Evolutionary conservation across 1,140 invertebrate species (phyloP).

Genomic region (Ptiloglossa arizonensis): DNA sequence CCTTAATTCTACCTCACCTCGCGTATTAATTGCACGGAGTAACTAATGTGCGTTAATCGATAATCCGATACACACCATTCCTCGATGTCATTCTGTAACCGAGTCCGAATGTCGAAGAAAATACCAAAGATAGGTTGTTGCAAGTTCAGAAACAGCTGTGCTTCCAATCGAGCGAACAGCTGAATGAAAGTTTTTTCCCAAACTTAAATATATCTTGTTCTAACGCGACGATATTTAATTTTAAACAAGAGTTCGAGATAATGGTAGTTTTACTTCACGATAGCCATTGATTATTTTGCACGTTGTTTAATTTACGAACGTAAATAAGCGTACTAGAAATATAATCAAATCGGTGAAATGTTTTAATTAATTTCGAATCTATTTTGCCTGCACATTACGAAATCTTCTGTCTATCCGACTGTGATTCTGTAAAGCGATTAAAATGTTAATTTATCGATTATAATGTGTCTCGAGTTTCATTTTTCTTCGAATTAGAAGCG

Average conservation of each 20-base stretch:
- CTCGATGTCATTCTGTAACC: constrained; percentile 3
- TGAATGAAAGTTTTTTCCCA: constrained; percentile 22
- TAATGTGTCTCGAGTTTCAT: too few species aligned
- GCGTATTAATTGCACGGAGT: neutral
- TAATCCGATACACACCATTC: constrained; percentile 17
- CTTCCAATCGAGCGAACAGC: constrained; percentile 15
- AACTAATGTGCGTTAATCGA: neutral
- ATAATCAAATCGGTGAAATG: too few species aligned
- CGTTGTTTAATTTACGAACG: neutral
- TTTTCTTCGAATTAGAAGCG: too few species aligned
- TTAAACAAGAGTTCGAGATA: neutral
- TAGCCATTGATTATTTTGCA: neutral
- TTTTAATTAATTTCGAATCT: too few species aligned
- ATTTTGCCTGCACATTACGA: too few species aligned
- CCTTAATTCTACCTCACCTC: too few species aligned
- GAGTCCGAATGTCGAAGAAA: constrained; percentile 4
- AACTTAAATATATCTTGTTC: constrained; percentile 22
- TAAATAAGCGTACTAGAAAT: too few species aligned
- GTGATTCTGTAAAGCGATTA: too few species aligned
- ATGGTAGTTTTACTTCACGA: constrained; percentile 4
- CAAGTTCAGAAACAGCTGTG: constrained; percentile 36
- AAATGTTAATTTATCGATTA: too few species aligned
- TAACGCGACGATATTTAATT: neutral
- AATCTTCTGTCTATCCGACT: too few species aligned
- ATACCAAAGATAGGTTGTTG: constrained; percentile 25